Percentiles rank a stretch among this genome's conserved stretches.
phyloP scores from a whole-genome alignment of 2,113 vertebrate species.

The Campylomormyrus tamandua region DNA sequence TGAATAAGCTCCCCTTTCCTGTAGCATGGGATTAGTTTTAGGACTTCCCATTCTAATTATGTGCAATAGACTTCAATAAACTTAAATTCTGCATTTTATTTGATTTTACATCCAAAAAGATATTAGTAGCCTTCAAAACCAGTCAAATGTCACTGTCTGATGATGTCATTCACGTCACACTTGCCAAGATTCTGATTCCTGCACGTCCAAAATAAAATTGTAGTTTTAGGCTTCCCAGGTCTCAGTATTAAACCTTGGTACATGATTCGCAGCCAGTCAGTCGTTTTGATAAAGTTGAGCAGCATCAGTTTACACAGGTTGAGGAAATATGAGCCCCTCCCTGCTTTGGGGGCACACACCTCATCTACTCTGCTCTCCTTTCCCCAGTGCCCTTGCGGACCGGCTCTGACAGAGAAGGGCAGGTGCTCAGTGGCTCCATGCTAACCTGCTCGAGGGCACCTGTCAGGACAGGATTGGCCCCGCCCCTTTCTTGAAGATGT shows the following conservation, averaged over 20 bases:
- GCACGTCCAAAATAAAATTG: neutral
- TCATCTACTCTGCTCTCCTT: neutral
- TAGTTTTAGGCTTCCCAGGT: neutral
- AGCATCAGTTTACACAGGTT: conserved; percentile 2
- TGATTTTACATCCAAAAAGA: neutral
- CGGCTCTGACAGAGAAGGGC: conserved; percentile 42
- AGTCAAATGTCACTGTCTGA: neutral
- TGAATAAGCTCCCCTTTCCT: neutral
- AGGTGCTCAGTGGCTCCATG: conserved; percentile 34
- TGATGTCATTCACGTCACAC: neutral
- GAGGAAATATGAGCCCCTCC: neutral
- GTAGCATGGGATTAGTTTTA: neutral
- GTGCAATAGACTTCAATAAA: neutral
- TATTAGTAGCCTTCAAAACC: neutral
- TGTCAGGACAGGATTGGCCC: conserved; percentile 33
- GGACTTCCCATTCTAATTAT: neutral
- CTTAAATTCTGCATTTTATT: neutral
- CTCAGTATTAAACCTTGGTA: neutral
- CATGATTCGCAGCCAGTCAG: neutral
- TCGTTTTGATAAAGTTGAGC: neutral
- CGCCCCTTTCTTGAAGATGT: neutral
- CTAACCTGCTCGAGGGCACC: conserved; percentile 36
- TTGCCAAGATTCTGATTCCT: neutral
- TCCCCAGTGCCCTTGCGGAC: conserved; percentile 13
- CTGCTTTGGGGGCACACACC: neutral